Base-by-base conservation (phyloP, 2,888 invertebrate species). In the Pilophorus perplexus region DNA sequence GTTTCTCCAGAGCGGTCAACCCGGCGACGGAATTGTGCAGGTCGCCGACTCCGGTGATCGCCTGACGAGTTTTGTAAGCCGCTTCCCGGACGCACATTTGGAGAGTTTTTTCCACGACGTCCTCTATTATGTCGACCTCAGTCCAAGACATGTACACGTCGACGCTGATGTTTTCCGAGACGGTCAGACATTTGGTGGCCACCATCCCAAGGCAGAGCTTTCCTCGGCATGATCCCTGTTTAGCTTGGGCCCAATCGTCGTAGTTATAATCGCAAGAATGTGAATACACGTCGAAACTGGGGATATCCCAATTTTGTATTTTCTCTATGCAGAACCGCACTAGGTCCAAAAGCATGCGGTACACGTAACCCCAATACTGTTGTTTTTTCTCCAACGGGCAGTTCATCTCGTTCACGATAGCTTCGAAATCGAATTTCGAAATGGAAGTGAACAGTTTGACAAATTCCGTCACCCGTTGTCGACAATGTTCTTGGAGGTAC, bases 61-160 rank as follows among this genome's bases (percentile, higher is more conserved):
- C 64, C 28, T 62, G 57, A 33, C 66, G 38, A n/a, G 68, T 64
- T 28, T 37, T 55, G 52, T 65, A 70, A 5, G 70, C 70, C 14
- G 60, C 33, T 55, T 69, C 68, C 14, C 70, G 67, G 2, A 70
- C 62, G 3, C 66, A 65, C 23, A 44, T 67, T 64, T 70, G 70
- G 3, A 70, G 52, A 2, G 65, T 69, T 55, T 67, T 69, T 40
- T 64, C 62, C 22, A 62, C 38, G 25, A 16, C 37, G 14, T 65
- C 66, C 33, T 70, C 67, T 16, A 67, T 38, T 14, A 68, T 67
- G 6, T 38, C 42, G 22, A 64, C 52, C 42, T 70, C 70, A 25
- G 57, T 67, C 70, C 70, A 70, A 1, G 68, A 28, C 66, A 70
- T 66, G 44, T 70, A 70, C 12, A 66, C 62, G 28, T 70, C 66